phyloP scores from a whole-genome alignment of 2,113 vertebrate genomes.

The Megaleporinus macrocephalus region DNA sequence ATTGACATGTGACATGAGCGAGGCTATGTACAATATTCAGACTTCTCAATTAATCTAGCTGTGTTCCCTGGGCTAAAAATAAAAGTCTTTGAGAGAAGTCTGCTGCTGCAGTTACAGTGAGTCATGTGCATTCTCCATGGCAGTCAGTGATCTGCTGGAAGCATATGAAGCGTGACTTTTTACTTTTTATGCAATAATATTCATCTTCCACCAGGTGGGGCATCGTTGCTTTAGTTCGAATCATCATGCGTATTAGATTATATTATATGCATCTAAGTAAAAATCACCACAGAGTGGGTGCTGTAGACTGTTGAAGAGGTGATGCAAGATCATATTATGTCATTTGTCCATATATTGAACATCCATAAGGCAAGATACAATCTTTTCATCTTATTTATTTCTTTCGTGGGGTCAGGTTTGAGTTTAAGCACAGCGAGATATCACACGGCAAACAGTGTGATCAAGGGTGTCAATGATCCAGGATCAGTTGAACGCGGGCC shows the following conservation, averaged over 20 bases:
- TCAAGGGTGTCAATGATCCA: constrained; percentile 33
- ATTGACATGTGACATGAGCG: background rate
- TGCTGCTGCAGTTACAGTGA: constrained; percentile 38
- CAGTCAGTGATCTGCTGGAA: constrained; percentile 36
- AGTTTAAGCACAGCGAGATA: constrained; percentile 41
- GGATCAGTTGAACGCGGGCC: constrained; percentile 27
- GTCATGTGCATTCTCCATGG: constrained; percentile 48
- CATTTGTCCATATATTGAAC: background rate
- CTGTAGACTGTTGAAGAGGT: background rate
- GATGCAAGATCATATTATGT: background rate
- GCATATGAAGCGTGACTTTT: constrained; percentile 34
- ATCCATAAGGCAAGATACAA: background rate
- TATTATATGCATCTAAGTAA: background rate
- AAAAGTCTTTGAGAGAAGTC: constrained; percentile 40
- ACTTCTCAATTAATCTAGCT: constrained; percentile 43
- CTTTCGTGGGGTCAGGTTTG: background rate
- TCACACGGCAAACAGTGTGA: constrained; percentile 64
- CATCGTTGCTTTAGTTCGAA: background rate
- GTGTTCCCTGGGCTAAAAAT: constrained; percentile 46
- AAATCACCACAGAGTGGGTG: background rate
- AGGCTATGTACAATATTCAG: constrained; percentile 23
- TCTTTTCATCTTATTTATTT: background rate
- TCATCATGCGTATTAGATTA: background rate
- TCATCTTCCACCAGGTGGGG: constrained; percentile 29
- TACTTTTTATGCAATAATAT: constrained; percentile 22